phyloP scores from a whole-genome alignment of 2,113 vertebrate genomes.

The Psilopsiagon aurifrons region DNA sequence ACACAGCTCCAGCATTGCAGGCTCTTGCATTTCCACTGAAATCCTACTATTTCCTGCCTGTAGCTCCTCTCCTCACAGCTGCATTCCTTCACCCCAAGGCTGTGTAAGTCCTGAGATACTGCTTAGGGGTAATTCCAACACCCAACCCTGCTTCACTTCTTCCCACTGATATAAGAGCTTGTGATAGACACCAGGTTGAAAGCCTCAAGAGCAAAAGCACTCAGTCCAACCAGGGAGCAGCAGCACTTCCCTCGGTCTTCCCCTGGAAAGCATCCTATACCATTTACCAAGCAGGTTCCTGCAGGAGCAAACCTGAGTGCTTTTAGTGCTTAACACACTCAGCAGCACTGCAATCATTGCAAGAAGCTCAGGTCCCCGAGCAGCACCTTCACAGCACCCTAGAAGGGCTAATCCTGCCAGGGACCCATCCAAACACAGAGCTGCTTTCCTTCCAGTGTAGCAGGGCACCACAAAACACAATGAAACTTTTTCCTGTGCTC shows the following conservation, averaged over 20 bases:
- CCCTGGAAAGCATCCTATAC: neutral
- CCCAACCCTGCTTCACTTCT: neutral
- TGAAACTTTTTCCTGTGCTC: neutral
- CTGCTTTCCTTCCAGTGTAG: neutral
- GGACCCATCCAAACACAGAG: neutral
- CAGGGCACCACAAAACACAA: fast-evolving
- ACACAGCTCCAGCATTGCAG: neutral
- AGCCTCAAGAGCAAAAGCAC: neutral
- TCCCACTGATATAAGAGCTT: neutral
- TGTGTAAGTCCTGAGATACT: neutral
- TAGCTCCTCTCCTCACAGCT: neutral
- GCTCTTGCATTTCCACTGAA: neutral
- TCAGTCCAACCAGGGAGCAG: neutral
- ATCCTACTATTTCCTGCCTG: neutral
- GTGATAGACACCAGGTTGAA: neutral
- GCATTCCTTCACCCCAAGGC: neutral
- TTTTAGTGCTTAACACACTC: neutral
- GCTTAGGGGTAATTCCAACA: neutral
- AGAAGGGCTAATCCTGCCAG: neutral
- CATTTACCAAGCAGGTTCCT: neutral
- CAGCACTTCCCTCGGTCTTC: neutral
- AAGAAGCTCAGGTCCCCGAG: neutral
- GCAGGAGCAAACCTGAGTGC: neutral
- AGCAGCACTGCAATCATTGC: neutral
- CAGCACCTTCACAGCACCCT: neutral